A percentile compares a stretch with the other conserved stretches of the same genome.
Evolutionary conservation across 2,113 vertebrate species (phyloP).

Genomic region (Eurypyga helias): DNA sequence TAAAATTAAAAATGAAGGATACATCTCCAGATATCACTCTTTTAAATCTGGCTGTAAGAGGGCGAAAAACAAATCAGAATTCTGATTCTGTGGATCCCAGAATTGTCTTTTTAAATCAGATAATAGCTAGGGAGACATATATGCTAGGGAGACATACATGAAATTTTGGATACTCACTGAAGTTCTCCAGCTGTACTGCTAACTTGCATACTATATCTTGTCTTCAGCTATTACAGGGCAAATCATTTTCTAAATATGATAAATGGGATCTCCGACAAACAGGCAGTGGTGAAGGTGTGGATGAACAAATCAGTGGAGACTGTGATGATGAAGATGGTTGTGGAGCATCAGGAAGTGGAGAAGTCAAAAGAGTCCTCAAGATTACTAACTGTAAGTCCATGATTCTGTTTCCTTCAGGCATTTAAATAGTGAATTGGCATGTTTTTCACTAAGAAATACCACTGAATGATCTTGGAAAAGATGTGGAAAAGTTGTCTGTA

Average conservation of each 20-base stretch:
- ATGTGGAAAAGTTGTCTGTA: neutral
- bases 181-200: neutral
- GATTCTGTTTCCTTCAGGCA: neutral
- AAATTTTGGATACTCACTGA: neutral
- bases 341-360: conserved; percentile 81
- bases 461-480: neutral
- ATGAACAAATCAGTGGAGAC: conserved; percentile 82
- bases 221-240: conserved; percentile 82
- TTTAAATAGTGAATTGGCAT: neutral
- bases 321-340: conserved; percentile 92
- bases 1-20: neutral
- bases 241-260: conserved; percentile 79
- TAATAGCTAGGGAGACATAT: neutral
- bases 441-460: neutral
- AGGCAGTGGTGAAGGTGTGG: conserved; percentile 79
- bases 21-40: neutral
- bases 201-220: neutral
- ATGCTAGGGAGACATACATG: neutral
- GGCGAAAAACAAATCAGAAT: neutral
- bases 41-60: neutral
- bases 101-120: neutral
- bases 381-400: conserved; percentile 82
- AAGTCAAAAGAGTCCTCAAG: conserved; percentile 72
- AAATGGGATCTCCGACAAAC: conserved; percentile 79
- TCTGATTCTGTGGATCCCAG: neutral